Base-by-base conservation (phyloP, 1,140 invertebrate genomes). In the Pseudomyrmex dendroicus region DNA sequence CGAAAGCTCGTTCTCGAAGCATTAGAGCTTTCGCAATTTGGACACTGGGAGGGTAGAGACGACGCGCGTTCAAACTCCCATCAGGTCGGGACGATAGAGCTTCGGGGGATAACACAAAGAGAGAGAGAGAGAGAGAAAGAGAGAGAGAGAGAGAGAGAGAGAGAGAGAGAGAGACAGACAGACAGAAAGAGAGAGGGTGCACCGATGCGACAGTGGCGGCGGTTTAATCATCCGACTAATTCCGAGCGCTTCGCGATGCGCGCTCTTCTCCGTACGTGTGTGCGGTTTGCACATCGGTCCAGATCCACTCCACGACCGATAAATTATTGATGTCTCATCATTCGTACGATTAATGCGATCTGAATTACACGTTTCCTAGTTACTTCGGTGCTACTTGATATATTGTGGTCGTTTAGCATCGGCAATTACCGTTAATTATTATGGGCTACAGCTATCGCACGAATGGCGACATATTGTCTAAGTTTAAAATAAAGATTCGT, bases 141-240 rank as follows among this genome's bases (percentile, higher is more conserved):
- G 25, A 35, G 25, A 35, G 3, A 59, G 63, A 64, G 66, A 64
- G 66, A 61, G 64, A 35, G 35, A 7, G 35, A 35, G 35, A 35
- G 0, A 35, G 35, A 35, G 35, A 35, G 35, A 35, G 35, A 35
- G 35, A 35, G 35, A 35, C 0, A 35, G 25, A n/a, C n/a, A n/a
- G n/a, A n/a, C n/a, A 35, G 25, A 35, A 3, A 59, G 63, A 64
- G 66, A 64, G 66, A 61, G 64, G 54, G n/a, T 63, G 67, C 59
- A 35, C 57, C 62, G 74, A 48, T 54, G 54, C 56, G 73, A 46
- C 35, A 57, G 48, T 5, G 57, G 44, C 25, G 44, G 22, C 20
- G 86, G 89, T 85, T 90, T 91, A 91, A 91, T 91, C 86, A 78
- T 62, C 83, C 82, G 82, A 88, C 87, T 91, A 91, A 91, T 90